Percentiles rank a stretch among this genome's conserved stretches.
phyloP scores from a whole-genome alignment of 92 coral and sea anemone species.

The Metridium senile region DNA sequence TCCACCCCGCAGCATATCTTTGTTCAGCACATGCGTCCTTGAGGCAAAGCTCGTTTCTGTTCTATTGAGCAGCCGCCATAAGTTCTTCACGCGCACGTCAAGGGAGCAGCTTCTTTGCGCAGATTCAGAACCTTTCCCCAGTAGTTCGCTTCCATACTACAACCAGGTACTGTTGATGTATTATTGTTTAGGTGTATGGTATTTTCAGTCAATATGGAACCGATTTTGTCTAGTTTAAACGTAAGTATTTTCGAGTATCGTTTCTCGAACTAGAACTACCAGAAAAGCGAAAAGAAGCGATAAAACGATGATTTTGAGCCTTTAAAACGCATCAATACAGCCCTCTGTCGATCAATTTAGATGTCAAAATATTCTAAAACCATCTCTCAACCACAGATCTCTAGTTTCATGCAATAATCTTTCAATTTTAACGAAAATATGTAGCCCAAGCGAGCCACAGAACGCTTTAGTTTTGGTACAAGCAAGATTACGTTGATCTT shows the following conservation, averaged over 20 bases:
- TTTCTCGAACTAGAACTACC: conserved; percentile 38
- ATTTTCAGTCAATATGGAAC: conserved; percentile 74
- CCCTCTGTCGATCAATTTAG: neutral
- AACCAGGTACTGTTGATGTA: conserved; percentile 89
- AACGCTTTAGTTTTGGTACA: neutral
- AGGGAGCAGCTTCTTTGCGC: conserved; percentile 99
- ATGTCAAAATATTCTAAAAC: neutral
- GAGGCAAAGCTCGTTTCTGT: conserved; percentile 58
- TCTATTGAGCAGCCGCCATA: conserved; percentile 99
- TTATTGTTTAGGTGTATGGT: conserved; percentile 63
- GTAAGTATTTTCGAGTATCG: conserved; percentile 73
- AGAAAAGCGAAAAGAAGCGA: conserved; percentile 45
- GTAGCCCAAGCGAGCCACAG: neutral
- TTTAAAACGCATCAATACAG: conserved; percentile 24
- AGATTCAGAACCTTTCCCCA: conserved; percentile 97
- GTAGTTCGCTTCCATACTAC: conserved; percentile 83
- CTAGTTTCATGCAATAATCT: neutral
- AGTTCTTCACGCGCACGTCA: conserved; percentile 99
- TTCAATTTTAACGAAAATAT: neutral
- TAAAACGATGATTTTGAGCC: conserved; percentile 46
- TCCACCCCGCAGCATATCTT: conserved; percentile 58
- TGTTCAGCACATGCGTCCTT: conserved; percentile 93
- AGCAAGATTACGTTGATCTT: conserved; percentile 8
- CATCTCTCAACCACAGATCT: neutral
- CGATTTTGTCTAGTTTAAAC: conserved; percentile 27